phyloP scores from a whole-genome alignment of 2,888 invertebrate genomes.

The Eupithecia centaureata region DNA sequence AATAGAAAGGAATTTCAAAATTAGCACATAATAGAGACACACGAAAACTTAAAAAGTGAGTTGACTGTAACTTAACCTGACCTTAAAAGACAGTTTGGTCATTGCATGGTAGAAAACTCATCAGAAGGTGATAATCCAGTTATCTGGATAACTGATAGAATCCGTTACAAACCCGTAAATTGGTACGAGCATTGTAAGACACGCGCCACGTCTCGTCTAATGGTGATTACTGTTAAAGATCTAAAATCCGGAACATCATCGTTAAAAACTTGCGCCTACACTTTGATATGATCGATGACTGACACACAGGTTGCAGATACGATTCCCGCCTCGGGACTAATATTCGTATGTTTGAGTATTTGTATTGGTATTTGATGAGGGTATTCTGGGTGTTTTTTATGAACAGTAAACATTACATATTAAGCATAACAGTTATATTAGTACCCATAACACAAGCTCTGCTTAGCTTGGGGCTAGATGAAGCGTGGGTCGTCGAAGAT shows the following conservation, averaged over 20 bases:
- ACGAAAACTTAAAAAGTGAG: neutral
- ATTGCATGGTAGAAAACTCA: neutral
- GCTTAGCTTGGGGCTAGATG: neutral
- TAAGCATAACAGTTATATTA: too few species aligned
- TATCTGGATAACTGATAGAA: neutral
- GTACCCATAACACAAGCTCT: too few species aligned
- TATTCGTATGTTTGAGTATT: too few species aligned
- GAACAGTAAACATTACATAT: too few species aligned
- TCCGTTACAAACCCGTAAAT: constrained; percentile 10
- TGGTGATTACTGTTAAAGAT: constrained; percentile 25
- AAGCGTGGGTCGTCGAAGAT: too few species aligned
- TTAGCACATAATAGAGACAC: neutral
- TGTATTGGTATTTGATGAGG: too few species aligned
- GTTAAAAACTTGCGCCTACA: neutral
- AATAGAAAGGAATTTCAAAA: neutral
- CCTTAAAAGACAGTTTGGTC: neutral
- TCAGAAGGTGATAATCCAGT: neutral
- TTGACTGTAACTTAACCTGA: neutral
- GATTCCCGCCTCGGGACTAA: too few species aligned
- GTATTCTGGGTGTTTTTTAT: too few species aligned
- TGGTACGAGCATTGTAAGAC: constrained; percentile 24
- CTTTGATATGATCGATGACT: neutral
- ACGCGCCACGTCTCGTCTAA: constrained; percentile 32
- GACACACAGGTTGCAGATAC: neutral
- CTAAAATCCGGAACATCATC: constrained; percentile 25